Evolutionary conservation across 2,113 vertebrate species (phyloP).

Genomic region (Siphamia tubifer): DNA sequence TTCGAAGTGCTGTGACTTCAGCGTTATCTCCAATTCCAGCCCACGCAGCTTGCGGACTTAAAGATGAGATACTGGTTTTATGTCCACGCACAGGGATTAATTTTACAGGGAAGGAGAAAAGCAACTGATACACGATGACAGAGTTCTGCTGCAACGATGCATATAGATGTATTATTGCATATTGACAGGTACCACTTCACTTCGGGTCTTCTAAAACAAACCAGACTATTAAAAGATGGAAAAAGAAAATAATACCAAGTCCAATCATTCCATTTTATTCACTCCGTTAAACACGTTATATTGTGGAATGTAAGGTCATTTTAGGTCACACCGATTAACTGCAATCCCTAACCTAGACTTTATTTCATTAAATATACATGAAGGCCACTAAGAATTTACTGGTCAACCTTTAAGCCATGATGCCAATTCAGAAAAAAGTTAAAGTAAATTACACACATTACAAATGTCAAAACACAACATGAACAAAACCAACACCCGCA

Average conservation of each 20-base stretch:
- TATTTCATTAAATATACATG: background rate
- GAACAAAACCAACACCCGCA: too few species aligned
- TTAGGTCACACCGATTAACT: constrained; percentile 2
- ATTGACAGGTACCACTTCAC: background rate
- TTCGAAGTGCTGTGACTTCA: background rate
- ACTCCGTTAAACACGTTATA: background rate
- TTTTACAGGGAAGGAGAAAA: too few species aligned
- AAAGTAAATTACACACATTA: too few species aligned
- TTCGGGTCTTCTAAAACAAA: background rate
- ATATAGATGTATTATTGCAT: too few species aligned
- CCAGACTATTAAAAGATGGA: background rate
- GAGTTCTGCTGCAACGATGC: too few species aligned
- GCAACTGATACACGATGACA: too few species aligned
- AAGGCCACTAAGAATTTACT: background rate
- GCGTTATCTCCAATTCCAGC: background rate
- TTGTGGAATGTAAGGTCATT: constrained; percentile 19
- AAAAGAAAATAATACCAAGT: background rate
- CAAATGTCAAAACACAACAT: too few species aligned
- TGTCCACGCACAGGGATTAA: too few species aligned
- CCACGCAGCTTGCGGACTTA: background rate
- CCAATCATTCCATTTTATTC: constrained; percentile 39
- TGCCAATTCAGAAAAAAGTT: too few species aligned
- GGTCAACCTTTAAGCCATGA: background rate
- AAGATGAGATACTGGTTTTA: too few species aligned
- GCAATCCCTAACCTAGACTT: background rate